These are phyloP conservation scores for Oxyura jamaicensis DNA, from an alignment of 2,113 vertebrate genomes.

Conservation along the genomic window DNA sequence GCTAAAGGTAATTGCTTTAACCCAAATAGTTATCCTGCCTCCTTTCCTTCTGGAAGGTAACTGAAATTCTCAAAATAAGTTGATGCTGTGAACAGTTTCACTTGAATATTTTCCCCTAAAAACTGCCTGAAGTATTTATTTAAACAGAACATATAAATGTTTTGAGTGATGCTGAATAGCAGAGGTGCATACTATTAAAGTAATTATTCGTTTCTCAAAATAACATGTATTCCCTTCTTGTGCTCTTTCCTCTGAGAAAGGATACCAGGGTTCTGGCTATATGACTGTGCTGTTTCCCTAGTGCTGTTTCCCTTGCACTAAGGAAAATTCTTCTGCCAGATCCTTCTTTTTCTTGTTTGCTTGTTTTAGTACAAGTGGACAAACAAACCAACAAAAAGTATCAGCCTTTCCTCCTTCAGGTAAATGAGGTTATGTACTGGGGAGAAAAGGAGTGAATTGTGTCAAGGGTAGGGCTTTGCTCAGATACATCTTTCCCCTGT, in stretches of 20 bases:
- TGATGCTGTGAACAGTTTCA: slow-evolving; percentile 13
- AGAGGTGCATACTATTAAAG: background rate
- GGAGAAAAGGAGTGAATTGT: background rate
- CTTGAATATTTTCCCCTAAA: background rate
- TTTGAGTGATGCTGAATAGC: background rate
- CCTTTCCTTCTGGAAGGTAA: background rate
- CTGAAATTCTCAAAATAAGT: background rate
- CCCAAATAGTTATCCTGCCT: background rate
- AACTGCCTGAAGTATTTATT: background rate
- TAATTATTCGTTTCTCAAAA: background rate
- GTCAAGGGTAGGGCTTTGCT: background rate
- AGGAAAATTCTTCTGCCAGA: background rate
- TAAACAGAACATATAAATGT: background rate
- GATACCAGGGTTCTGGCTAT: background rate
- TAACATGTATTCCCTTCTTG: background rate
- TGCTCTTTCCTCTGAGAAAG: background rate
- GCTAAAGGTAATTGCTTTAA: background rate
- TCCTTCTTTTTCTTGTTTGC: too few species aligned
- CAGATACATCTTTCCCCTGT: background rate
- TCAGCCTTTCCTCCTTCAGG: background rate
- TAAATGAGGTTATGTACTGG: background rate
- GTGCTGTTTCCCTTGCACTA: background rate
- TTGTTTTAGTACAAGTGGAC: too few species aligned
- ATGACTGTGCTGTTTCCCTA: too few species aligned
- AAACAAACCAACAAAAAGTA: too few species aligned